These are phyloP conservation scores for Ianthella basta DNA, from an alignment of 37 sponge, comb jelly and placozoan genomes.

Conservation along the genomic window DNA sequence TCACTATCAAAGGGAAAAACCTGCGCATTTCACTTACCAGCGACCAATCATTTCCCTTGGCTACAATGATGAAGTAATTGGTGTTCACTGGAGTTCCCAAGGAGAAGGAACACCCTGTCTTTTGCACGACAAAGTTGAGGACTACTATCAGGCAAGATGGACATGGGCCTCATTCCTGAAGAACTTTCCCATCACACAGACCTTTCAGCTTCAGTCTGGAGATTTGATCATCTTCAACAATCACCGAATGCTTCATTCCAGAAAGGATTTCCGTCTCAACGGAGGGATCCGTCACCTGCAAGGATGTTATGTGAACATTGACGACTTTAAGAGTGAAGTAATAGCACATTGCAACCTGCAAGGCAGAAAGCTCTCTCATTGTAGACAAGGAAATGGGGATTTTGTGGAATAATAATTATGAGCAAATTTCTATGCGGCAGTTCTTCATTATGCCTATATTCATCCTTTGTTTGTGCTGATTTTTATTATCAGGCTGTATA, in stretches of 20 bases:
- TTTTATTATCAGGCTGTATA: too few relatives aligned
- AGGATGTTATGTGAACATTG: conserved; percentile 16
- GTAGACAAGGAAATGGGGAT: not conserved
- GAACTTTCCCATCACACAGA: not conserved
- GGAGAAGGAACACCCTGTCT: not conserved
- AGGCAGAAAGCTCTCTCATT: not conserved
- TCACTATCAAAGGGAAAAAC: conserved; percentile 38
- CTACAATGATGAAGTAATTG: conserved; percentile 11
- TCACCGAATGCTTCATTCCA: conserved; percentile 8
- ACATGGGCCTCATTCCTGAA: not conserved
- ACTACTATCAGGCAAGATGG: conserved; percentile 8
- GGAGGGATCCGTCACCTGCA: conserved; percentile 22
- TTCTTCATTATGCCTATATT: too few relatives aligned
- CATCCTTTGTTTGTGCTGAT: too few relatives aligned
- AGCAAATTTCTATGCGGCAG: too few relatives aligned
- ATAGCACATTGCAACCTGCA: not conserved
- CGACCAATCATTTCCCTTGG: conserved; percentile 4
- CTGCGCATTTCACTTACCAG: not conserved
- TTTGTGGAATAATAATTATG: not conserved
- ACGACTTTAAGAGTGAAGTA: conserved; percentile 31
- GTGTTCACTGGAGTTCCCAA: not conserved
- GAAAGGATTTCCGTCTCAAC: conserved; percentile 2
- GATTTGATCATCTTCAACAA: conserved; percentile 18
- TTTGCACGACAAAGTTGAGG: not conserved
- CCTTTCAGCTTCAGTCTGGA: not conserved